phyloP scores from a whole-genome alignment of 2,797 vertebrate genomes.

The Siniperca undulata region DNA sequence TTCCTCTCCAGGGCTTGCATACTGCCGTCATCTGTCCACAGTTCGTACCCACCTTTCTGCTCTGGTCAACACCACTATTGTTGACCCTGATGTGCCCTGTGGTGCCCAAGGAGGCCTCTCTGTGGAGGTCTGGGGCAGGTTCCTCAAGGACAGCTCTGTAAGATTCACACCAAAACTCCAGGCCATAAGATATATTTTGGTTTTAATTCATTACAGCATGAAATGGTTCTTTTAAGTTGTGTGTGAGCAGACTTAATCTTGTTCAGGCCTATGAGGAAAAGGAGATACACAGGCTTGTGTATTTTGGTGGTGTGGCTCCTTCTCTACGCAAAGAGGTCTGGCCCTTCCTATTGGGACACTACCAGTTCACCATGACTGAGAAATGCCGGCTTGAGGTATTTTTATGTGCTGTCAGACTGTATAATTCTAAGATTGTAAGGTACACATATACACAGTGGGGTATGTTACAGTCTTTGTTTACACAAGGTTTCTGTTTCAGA shows the following conservation, averaged over 20 bases:
- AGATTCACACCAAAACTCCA: slow-evolving; percentile 35
- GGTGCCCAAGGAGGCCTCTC: slow-evolving; percentile 89
- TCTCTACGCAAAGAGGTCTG: slow-evolving; percentile 95
- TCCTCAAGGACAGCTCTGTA: slow-evolving; percentile 92
- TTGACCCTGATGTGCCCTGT: slow-evolving; percentile 88
- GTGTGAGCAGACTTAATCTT: neutral
- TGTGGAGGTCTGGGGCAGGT: slow-evolving; percentile 89
- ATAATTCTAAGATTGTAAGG: neutral
- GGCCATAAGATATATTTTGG: neutral
- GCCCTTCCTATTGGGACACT: slow-evolving; percentile 98
- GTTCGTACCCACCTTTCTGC: slow-evolving; percentile 97
- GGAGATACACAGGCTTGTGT: slow-evolving; percentile 94
- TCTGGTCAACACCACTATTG: slow-evolving; percentile 92
- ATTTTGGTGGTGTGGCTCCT: slow-evolving; percentile 94
- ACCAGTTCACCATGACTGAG: slow-evolving; percentile 93
- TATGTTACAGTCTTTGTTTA: slow-evolving; percentile 13
- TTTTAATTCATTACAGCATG: neutral
- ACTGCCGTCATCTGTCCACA: slow-evolving; percentile 97
- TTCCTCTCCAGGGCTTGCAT: slow-evolving; percentile 91
- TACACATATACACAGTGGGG: no score
- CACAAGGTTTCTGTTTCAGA: slow-evolving; percentile 79
- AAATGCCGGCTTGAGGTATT: slow-evolving; percentile 91
- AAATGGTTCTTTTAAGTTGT: neutral
- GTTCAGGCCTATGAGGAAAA: slow-evolving; percentile 91
- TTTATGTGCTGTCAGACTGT: neutral